phyloP scores from a whole-genome alignment of 2,797 vertebrate genomes.

The Diglossa cyanea region DNA sequence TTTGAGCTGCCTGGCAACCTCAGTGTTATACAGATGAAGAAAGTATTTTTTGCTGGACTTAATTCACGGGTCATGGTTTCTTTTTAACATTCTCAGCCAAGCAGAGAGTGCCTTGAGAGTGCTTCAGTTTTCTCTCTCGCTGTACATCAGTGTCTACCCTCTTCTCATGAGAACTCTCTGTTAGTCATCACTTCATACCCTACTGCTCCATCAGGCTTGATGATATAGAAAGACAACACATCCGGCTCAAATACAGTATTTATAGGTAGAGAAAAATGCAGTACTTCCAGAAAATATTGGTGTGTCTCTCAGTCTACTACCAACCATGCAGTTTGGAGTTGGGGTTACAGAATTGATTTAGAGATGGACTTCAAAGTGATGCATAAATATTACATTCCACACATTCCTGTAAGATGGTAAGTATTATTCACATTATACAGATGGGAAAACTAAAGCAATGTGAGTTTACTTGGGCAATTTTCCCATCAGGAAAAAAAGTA shows the following conservation, averaged over 20 bases:
- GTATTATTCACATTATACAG: not conserved
- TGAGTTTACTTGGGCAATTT: not conserved
- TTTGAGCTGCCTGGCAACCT: not conserved
- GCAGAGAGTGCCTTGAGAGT: not conserved
- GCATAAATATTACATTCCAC: constrained; percentile 17
- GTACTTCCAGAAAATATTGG: not conserved
- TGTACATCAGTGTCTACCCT: not conserved
- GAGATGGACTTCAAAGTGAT: not conserved
- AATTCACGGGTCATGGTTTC: not conserved
- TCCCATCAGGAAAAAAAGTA: not conserved
- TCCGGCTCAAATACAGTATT: not conserved
- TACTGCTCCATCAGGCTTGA: not conserved
- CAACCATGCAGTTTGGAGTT: not conserved
- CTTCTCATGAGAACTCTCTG: not conserved
- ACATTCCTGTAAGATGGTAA: not conserved
- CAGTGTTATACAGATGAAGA: not conserved
- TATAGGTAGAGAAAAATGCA: not conserved
- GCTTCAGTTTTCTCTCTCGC: not conserved
- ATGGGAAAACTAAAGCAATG: not conserved
- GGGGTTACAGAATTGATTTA: not conserved
- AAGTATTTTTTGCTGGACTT: not conserved
- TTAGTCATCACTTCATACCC: not conserved
- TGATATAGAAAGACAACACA: not conserved
- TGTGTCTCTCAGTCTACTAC: not conserved
- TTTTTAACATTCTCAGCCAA: not conserved